Evolutionary conservation across 1,140 invertebrate species (phyloP).

Genomic region (Diplogasteroides magnus): DNA sequence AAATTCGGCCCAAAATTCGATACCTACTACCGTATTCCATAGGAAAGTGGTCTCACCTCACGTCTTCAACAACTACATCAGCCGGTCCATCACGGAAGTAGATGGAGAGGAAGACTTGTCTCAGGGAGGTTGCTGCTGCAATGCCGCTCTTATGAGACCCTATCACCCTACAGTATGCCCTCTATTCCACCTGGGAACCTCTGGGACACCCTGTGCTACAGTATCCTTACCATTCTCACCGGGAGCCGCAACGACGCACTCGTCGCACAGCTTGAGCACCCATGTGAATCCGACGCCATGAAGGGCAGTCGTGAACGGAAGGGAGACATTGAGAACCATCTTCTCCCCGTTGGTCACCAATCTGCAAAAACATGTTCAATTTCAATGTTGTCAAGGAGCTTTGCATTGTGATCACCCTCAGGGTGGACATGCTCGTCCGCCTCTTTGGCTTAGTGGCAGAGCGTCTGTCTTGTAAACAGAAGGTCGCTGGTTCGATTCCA

Average conservation of each 20-base stretch:
- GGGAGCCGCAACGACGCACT: slow-evolving; percentile 23
- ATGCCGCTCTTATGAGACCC: background rate
- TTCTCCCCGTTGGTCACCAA: slow-evolving; percentile 24
- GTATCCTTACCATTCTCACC: slow-evolving; percentile 17
- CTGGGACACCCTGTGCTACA: no score
- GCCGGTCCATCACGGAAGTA: slow-evolving; percentile 35
- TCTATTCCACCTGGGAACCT: no score
- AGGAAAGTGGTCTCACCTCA: slow-evolving; percentile 6
- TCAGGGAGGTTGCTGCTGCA: slow-evolving; percentile 11
- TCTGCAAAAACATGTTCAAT: no score
- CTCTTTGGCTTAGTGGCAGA: background rate
- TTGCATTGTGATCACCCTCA: no score
- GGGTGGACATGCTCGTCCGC: no score
- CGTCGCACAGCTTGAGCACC: slow-evolving; percentile 28
- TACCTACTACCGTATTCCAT: no score
- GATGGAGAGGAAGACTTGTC: slow-evolving; percentile 28
- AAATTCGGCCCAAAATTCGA: no score
- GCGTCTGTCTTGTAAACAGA: slow-evolving; percentile 1
- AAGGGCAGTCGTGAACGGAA: slow-evolving; percentile 30
- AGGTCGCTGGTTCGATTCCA: background rate
- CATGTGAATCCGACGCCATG: slow-evolving; percentile 35
- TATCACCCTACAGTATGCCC: background rate
- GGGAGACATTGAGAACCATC: slow-evolving; percentile 30
- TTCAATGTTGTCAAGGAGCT: no score
- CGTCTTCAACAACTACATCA: slow-evolving; percentile 26